These are phyloP conservation scores for Tragelaphus scriptus DNA, from an alignment of 2,113 vertebrate species.

Conservation along the genomic window DNA sequence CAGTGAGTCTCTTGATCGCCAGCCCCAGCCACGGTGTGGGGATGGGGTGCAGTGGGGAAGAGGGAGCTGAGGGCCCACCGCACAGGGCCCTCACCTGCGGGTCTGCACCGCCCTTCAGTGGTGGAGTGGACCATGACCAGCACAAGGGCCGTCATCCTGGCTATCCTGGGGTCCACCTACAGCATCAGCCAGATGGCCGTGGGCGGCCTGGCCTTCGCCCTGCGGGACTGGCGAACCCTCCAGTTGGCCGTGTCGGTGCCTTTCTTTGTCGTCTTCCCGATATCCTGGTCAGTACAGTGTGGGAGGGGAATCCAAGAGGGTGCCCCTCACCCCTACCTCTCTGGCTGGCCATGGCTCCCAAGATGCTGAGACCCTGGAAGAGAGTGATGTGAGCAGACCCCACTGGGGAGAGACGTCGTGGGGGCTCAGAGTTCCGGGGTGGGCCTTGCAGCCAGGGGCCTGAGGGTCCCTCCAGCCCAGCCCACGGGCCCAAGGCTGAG, in stretches of 20 bases:
- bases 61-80: fast-evolving
- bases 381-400: fast-evolving
- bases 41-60: background rate
- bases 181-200: conserved; percentile 80
- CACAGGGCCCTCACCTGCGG: fast-evolving
- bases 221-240: conserved; percentile 83
- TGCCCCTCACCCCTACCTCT: background rate
- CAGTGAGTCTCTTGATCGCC: conserved; percentile 71
- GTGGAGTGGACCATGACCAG: conserved; percentile 64
- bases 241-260: conserved; percentile 80
- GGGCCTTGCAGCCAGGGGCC: background rate
- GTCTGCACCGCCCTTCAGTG: background rate
- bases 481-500: background rate
- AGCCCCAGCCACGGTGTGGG: fast-evolving
- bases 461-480: background rate
- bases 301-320: background rate
- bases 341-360: fast-evolving
- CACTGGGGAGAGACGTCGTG: fast-evolving
- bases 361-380: background rate
- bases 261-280: conserved; percentile 80
- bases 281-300: conserved; percentile 77
- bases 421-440: background rate
- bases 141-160: conserved; percentile 75
- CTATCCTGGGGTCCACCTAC: conserved; percentile 76
- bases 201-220: conserved; percentile 78